These are phyloP conservation scores for Pocillopora damicornis DNA, from an alignment of 64 coral and sea anemone genomes.

Conservation along the genomic window DNA sequence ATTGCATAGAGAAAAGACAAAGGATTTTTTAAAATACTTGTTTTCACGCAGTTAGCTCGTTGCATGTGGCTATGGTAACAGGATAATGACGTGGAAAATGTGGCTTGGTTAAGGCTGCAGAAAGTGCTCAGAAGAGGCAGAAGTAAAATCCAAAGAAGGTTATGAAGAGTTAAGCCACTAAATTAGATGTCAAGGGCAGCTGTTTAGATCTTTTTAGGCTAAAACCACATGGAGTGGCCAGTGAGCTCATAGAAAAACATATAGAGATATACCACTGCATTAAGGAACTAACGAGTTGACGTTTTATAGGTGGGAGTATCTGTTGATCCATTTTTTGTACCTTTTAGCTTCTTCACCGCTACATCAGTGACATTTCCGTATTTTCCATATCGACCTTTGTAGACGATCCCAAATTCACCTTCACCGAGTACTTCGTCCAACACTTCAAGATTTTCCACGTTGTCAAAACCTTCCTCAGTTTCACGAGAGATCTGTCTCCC, in stretches of 20 bases:
- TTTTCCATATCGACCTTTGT: background rate
- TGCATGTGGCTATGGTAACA: too few species aligned
- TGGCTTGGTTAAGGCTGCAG: too few species aligned
- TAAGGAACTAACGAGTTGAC: background rate
- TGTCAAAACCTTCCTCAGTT: background rate
- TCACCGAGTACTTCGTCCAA: background rate
- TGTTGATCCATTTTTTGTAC: background rate
- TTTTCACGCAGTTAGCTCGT: too few species aligned
- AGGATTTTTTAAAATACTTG: too few species aligned
- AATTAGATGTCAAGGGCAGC: too few species aligned
- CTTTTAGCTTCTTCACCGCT: slow-evolving; percentile 32
- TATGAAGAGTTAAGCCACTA: too few species aligned
- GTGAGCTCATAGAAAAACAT: too few species aligned
- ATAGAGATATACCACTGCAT: background rate
- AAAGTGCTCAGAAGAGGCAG: too few species aligned
- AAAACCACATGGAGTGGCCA: too few species aligned
- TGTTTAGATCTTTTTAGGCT: too few species aligned
- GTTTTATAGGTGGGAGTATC: background rate
- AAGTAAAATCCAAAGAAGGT: too few species aligned
- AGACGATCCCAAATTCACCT: slow-evolving; percentile 28
- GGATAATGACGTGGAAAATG: too few species aligned
- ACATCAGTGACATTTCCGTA: background rate
- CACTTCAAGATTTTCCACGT: background rate
- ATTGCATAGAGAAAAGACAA: background rate
- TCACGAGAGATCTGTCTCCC: background rate